Evolutionary conservation across 2,888 invertebrate genomes (phyloP).

Genomic region (Cremastobaeus sp.): DNA sequence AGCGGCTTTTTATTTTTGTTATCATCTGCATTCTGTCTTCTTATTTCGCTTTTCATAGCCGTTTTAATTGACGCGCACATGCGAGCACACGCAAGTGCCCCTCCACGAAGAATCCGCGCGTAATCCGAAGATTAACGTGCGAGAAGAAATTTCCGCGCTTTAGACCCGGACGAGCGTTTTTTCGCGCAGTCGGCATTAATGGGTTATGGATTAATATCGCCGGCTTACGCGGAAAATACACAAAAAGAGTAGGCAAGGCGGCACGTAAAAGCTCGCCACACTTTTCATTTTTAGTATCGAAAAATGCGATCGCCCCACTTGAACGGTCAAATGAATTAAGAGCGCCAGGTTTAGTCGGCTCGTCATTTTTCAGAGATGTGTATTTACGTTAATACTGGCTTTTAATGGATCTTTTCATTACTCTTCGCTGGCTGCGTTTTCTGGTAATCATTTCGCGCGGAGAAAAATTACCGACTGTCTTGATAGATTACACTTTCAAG

Average conservation of each 20-base stretch:
- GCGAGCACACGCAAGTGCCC: slow-evolving; percentile 18
- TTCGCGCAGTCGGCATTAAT: slow-evolving; percentile 59
- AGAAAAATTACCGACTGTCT: too few species aligned
- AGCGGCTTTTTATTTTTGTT: slow-evolving; percentile 6
- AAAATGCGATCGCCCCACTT: slow-evolving; percentile 37
- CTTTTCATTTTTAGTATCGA: slow-evolving; percentile 57
- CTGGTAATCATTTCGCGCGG: too few species aligned
- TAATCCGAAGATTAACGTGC: slow-evolving; percentile 49
- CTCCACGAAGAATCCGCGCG: slow-evolving; percentile 25
- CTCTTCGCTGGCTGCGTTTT: too few species aligned
- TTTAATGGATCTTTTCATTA: slow-evolving; percentile 28
- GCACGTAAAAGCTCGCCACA: slow-evolving; percentile 43
- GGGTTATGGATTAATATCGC: slow-evolving; percentile 63
- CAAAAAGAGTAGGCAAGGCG: slow-evolving; percentile 50
- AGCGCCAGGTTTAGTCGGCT: slow-evolving; percentile 31
- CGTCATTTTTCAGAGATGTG: slow-evolving; percentile 23
- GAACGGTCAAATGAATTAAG: slow-evolving; percentile 52
- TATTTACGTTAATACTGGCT: slow-evolving; percentile 37
- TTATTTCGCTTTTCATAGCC: slow-evolving; percentile 1
- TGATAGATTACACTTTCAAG: neutral
- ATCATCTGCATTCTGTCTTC: neutral
- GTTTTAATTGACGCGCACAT: slow-evolving; percentile 36
- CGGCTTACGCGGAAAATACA: slow-evolving; percentile 51
- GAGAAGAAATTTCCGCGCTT: slow-evolving; percentile 35
- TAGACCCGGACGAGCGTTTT: too few species aligned